phyloP scores from a whole-genome alignment of 2,113 vertebrate genomes.

The Caranx ignobilis region DNA sequence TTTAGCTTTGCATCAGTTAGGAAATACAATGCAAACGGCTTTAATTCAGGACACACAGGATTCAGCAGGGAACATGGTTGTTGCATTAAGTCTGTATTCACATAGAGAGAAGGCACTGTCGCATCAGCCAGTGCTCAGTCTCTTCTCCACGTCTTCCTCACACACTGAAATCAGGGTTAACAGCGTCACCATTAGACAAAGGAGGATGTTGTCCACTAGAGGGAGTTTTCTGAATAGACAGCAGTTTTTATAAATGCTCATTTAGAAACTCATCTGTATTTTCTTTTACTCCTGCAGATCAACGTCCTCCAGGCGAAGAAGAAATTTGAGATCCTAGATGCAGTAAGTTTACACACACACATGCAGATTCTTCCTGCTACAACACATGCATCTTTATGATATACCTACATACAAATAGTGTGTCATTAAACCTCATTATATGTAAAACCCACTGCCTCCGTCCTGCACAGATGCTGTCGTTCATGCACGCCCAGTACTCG shows the following conservation, averaged over 20 bases:
- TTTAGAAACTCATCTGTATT: neutral
- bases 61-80: neutral
- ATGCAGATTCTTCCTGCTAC: neutral
- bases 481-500: conserved; percentile 97
- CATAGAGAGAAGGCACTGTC: neutral
- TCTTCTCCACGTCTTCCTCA: neutral
- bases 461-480: conserved; percentile 93
- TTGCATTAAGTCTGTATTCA: neutral
- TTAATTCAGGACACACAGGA: neutral
- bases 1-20: conserved; percentile 46
- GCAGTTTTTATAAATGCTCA: neutral
- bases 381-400: neutral
- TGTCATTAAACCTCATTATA: neutral
- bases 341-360: conserved; percentile 83
- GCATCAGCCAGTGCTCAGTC: neutral
- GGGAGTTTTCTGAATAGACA: conserved; percentile 16
- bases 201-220: conserved; percentile 38
- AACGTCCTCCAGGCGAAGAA: conserved; percentile 98
- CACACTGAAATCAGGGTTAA: neutral
- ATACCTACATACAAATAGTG: neutral
- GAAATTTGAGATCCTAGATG: conserved; percentile 98
- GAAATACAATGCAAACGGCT: neutral
- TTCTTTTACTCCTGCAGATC: conserved; percentile 83
- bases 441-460: neutral
- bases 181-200: neutral